Evolutionary conservation across 30 jellyfish, hydroid and myxozoan genomes (phyloP).

Genomic region (Cassiopea andromeda): DNA sequence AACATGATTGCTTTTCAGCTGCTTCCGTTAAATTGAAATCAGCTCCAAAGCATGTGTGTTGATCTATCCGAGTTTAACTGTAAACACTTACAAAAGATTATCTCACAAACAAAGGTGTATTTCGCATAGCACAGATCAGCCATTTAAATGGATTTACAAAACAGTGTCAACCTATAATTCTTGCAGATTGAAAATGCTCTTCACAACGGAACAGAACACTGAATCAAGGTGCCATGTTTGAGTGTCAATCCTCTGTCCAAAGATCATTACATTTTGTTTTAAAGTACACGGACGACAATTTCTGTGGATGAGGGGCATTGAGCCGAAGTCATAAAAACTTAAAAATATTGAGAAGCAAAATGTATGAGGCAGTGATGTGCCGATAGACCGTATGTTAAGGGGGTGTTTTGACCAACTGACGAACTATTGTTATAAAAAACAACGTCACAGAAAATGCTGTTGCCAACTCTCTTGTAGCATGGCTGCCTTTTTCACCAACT

Average conservation of each 20-base stretch:
- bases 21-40: constrained; percentile 46
- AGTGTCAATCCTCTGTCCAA: not conserved
- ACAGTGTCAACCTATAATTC: constrained; percentile 14
- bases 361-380: no score
- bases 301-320: no score
- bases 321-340: no score
- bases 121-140: not conserved
- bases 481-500: no score
- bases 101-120: constrained; percentile 5
- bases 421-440: no score
- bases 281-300: not conserved
- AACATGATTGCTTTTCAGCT: constrained; percentile 14
- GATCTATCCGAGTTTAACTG: constrained; percentile 14
- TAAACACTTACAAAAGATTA: constrained; percentile 2
- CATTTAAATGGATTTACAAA: constrained; percentile 5
- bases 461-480: no score
- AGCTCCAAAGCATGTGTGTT: constrained; percentile 4
- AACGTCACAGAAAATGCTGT: no score
- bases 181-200: not conserved
- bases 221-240: not conserved
- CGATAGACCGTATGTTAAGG: no score
- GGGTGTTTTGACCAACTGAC: no score
- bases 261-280: not conserved
- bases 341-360: no score
- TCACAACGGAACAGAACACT: not conserved